Base-by-base conservation (phyloP, 2,113 vertebrate genomes). In the Tetrax tetrax region DNA sequence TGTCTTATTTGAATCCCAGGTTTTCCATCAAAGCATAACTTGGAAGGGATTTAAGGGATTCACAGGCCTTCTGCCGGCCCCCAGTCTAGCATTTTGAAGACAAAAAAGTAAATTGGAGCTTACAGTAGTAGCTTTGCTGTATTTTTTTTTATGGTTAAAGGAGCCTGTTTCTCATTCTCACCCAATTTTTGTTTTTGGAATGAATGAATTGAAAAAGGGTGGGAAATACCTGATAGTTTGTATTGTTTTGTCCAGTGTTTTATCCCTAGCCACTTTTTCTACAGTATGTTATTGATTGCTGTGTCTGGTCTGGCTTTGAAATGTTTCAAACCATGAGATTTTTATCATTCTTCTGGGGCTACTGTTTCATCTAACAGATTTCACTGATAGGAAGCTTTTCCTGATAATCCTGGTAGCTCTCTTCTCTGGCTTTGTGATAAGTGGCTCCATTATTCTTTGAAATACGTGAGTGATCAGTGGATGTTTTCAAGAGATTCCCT, bases 361-460 rank as follows among this genome's bases (percentile, higher is more conserved):
- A 27, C 41, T 95, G 6, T 92, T 82, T 93, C 28, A 57, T 71
- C 35, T 86, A 57, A 54, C n/a, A 81, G 60, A 91, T 93, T 92
- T 84, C 29, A 66, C 35, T 72, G 77, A 50, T 28, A 61, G 57
- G 60, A 87, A 22, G 27, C 57, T 85, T 76, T 78, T 54, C 27
- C 61, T 79, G 59, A 28, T 87, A 87, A 83, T 92, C 54, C 31
- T 68, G 22, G 31, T 81, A 79, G 12, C 59, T 77, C 25, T 91
- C 27, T 87, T 57, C 38, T 64, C 35, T 82, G 50, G 43, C 63
- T 93, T 90, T 70, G n/a, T 83, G 88, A 9, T 87, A 90, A 89
- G 68, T 56, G 59, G 60, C 41, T 72, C 61, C 33, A 66, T 94
- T 96, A 82, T 69, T 84, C 90, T 87, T 93, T 82, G 72, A 87